These are phyloP conservation scores for Trichonephila clavipes DNA, from an alignment of 1,140 invertebrate genomes.

Conservation along the genomic window DNA sequence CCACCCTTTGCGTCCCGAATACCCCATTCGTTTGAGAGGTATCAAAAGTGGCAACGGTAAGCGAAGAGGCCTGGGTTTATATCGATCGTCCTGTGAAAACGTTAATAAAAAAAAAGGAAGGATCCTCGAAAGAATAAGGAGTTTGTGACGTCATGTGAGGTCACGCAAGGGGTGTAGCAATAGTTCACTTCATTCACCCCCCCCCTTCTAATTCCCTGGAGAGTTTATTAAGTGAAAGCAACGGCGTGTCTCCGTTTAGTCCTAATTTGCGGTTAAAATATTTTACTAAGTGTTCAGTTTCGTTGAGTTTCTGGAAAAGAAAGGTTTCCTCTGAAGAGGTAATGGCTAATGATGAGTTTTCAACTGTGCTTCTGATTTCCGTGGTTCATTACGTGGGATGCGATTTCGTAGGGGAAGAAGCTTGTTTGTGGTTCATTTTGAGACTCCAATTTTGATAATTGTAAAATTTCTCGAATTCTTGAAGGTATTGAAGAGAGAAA, in stretches of 20 bases:
- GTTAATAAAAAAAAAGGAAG: not conserved
- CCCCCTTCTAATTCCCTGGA: not conserved
- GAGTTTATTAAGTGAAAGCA: constrained; percentile 4
- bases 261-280: constrained; percentile 29
- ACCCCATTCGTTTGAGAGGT: not conserved
- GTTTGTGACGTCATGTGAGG: constrained; percentile 25
- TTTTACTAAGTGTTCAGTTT: not conserved
- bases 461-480: no score
- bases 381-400: not conserved
- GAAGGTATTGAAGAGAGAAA: no score
- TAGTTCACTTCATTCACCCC: not conserved
- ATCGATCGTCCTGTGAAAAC: not conserved
- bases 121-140: constrained; percentile 1
- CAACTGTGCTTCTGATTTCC: not conserved
- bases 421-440: no score
- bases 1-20: not conserved
- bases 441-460: no score
- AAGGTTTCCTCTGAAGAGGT: not conserved
- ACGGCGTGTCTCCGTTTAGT: not conserved
- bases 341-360: not conserved
- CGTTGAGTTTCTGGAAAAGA: not conserved
- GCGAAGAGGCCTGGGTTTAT: not conserved
- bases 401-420: not conserved
- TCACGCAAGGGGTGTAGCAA: constrained; percentile 11
- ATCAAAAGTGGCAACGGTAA: constrained; percentile 34